A percentile compares a stretch with the other conserved stretches of the same genome.
Conservation (phyloP, 2,888 invertebrate species). For the Leucophenga montana region DNA sequence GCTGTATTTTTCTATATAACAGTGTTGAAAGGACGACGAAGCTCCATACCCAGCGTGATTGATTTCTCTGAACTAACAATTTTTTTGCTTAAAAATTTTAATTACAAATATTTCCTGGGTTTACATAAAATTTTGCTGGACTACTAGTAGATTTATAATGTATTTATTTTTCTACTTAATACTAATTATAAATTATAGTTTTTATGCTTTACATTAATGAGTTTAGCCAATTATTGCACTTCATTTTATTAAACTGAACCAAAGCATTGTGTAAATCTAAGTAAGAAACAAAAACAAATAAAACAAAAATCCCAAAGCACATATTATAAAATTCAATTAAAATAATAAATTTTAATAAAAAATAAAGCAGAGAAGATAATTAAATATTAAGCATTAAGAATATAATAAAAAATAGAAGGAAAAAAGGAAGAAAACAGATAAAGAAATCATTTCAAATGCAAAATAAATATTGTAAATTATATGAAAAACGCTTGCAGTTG, state of each 20-base stretch:
- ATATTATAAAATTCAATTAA: constrained; percentile 53
- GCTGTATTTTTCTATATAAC: no score
- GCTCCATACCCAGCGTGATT: no score
- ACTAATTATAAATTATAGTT: neutral
- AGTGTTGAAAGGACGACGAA: no score
- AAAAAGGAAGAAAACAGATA: neutral
- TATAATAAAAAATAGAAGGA: constrained; percentile 28
- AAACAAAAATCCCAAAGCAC: constrained; percentile 40
- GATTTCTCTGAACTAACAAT: no score
- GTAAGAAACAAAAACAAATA: constrained; percentile 3
- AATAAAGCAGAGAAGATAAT: constrained; percentile 35
- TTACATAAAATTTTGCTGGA: no score
- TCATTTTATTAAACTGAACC: constrained; percentile 3
- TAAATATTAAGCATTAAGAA: constrained; percentile 39
- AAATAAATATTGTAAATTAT: neutral
- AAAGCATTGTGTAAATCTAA: constrained; percentile 19
- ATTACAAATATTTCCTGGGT: no score
- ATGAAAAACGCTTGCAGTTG: neutral
- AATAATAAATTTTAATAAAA: constrained; percentile 62
- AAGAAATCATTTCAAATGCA: neutral
- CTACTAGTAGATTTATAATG: neutral
- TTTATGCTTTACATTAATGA: no score
- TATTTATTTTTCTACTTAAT: neutral
- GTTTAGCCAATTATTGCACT: no score
- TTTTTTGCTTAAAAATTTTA: no score